These are phyloP conservation scores for Thereuonema tuberculata DNA, from an alignment of 1,140 invertebrate genomes.

Conservation along the genomic window DNA sequence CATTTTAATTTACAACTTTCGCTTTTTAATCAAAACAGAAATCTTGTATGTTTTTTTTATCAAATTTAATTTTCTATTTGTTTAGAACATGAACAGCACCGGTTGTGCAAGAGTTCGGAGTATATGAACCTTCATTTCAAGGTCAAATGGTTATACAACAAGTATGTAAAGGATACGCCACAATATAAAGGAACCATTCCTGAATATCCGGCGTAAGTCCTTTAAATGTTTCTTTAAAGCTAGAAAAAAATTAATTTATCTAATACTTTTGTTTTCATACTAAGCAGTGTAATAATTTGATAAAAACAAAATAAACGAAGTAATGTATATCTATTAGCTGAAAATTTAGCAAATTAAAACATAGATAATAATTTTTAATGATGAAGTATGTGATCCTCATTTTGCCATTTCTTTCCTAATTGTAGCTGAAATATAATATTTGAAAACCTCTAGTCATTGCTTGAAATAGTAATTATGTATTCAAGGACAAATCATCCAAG, in stretches of 20 bases:
- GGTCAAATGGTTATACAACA: constrained; percentile 97
- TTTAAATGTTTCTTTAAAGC: not conserved
- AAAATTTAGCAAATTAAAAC: too few species aligned
- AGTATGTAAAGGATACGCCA: constrained; percentile 96
- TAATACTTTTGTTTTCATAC: not conserved
- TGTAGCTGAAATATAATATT: too few species aligned
- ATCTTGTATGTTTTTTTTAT: not conserved
- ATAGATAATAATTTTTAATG: too few species aligned
- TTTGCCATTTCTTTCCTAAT: too few species aligned
- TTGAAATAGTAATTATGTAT: too few species aligned
- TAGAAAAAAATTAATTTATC: not conserved
- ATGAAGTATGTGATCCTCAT: too few species aligned
- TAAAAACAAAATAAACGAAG: too few species aligned
- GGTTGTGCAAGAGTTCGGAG: constrained; percentile 90
- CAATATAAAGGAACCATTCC: constrained; percentile 86
- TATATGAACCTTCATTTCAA: constrained; percentile 99
- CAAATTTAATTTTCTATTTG: not conserved
- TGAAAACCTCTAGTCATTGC: too few species aligned
- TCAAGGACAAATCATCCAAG: too few species aligned
- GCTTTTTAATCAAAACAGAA: not conserved
- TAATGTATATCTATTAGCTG: too few species aligned
- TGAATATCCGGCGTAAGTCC: constrained; percentile 75
- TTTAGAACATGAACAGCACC: constrained; percentile 83
- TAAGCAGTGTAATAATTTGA: too few species aligned
- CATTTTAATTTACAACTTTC: not conserved